Percentiles rank a stretch among this genome's conserved stretches.
phyloP scores from a whole-genome alignment of 2,113 vertebrate genomes.

The Eonycteris spelaea region DNA sequence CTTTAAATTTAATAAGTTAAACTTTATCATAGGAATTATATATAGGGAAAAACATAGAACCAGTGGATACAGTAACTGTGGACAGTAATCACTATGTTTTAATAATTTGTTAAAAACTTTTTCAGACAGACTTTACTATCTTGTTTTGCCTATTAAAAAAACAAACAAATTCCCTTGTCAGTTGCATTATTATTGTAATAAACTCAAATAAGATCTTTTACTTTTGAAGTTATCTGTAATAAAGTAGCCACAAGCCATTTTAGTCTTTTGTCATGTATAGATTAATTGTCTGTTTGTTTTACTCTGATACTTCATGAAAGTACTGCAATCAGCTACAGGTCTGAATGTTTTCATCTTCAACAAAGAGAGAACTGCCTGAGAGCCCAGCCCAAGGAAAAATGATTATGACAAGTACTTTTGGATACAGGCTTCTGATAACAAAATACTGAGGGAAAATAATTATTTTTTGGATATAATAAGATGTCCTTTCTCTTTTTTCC shows the following conservation, averaged over 20 bases:
- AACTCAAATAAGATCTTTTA: neutral
- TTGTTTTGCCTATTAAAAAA: neutral
- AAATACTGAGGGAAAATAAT: neutral
- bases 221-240: neutral
- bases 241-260: neutral
- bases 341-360: neutral
- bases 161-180: neutral
- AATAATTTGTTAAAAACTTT: conserved; percentile 4
- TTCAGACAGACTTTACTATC: neutral
- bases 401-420: neutral
- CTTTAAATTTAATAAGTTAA: too few relatives aligned
- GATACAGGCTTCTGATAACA: neutral
- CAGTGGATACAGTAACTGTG: too few relatives aligned
- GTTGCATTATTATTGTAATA: neutral
- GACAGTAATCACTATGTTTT: neutral
- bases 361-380: neutral
- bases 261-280: neutral
- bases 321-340: neutral
- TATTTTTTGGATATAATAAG: neutral
- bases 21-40: too few relatives aligned
- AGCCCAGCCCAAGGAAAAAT: neutral
- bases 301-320: neutral
- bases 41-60: too few relatives aligned
- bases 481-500: neutral
- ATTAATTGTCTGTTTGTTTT: neutral